Percentiles rank a stretch among this genome's conserved stretches.
phyloP scores from a whole-genome alignment of 2,888 invertebrate genomes.

The Pimpla rufipes region DNA sequence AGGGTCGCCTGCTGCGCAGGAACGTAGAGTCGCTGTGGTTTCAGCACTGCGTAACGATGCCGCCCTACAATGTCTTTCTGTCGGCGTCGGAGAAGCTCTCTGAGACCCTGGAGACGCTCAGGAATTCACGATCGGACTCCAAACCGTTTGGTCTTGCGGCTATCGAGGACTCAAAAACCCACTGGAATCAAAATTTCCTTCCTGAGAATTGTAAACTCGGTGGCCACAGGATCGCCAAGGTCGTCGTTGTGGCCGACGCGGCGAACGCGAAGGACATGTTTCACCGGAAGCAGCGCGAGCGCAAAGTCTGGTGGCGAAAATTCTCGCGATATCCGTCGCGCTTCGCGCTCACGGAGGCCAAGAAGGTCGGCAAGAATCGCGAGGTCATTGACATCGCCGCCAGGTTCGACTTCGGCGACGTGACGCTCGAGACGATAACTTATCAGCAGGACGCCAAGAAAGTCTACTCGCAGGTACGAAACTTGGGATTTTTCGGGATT shows the following conservation, averaged over 20 bases:
- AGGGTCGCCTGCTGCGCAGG: slow-evolving; percentile 86
- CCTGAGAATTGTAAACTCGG: slow-evolving; percentile 53
- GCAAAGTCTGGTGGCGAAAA: slow-evolving; percentile 95
- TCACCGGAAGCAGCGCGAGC: slow-evolving; percentile 91
- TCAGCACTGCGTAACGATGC: slow-evolving; percentile 85
- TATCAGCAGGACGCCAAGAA: slow-evolving; percentile 76
- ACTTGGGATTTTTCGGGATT: no score
- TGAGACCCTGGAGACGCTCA: slow-evolving; percentile 72
- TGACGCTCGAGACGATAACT: slow-evolving; percentile 88
- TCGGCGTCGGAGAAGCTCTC: slow-evolving; percentile 73
- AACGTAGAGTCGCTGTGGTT: slow-evolving; percentile 88
- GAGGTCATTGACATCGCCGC: slow-evolving; percentile 89
- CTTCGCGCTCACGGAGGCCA: slow-evolving; percentile 88
- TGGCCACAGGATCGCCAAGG: slow-evolving; percentile 76
- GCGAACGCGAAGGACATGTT: slow-evolving; percentile 88
- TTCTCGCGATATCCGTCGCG: slow-evolving; percentile 89
- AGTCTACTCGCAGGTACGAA: slow-evolving; percentile 72
- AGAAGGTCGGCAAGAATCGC: slow-evolving; percentile 82
- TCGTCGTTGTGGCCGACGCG: slow-evolving; percentile 75
- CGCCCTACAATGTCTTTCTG: slow-evolving; percentile 86
- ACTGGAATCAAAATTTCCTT: slow-evolving; percentile 75
- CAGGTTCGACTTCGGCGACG: slow-evolving; percentile 88
- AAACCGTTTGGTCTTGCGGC: slow-evolving; percentile 80
- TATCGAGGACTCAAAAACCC: slow-evolving; percentile 74
- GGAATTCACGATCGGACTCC: slow-evolving; percentile 63